Evolutionary conservation across 2,113 vertebrate genomes (phyloP).

Genomic region (Corvus hawaiiensis): DNA sequence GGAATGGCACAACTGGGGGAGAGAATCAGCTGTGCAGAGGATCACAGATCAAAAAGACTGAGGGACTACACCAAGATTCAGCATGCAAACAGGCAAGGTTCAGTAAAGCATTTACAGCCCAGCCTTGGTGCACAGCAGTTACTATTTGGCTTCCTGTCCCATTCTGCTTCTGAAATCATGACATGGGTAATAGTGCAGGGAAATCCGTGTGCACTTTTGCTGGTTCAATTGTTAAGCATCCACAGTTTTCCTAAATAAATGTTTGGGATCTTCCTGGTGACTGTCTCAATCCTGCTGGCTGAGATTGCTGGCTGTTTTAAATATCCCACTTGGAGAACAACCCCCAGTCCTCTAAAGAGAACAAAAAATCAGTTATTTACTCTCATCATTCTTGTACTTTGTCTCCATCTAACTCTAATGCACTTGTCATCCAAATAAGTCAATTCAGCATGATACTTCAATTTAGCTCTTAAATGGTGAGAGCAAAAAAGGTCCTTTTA

Average conservation of each 20-base stretch:
- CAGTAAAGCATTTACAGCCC: not conserved
- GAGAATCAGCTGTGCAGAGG: not conserved
- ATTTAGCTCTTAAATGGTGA: not conserved
- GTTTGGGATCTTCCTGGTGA: not conserved
- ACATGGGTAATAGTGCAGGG: not conserved
- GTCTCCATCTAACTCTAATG: not conserved
- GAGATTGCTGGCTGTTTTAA: not conserved
- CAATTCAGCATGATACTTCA: not conserved
- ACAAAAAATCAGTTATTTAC: not conserved
- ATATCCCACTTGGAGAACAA: not conserved
- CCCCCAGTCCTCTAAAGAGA: not conserved
- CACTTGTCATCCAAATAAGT: not conserved
- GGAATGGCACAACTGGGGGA: not conserved
- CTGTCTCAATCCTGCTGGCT: not conserved
- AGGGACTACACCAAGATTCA: not conserved
- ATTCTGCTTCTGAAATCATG: not conserved
- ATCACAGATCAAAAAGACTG: not conserved
- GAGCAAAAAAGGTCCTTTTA: not conserved
- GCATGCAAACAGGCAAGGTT: not conserved
- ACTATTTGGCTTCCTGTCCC: not conserved
- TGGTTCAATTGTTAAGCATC: not conserved
- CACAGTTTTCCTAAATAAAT: not conserved
- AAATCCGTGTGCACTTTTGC: not conserved
- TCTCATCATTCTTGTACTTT: not conserved
- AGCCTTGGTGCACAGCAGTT: not conserved